Evolutionary conservation across 1,140 invertebrate genomes (phyloP).

Genomic region (Physella acuta): DNA sequence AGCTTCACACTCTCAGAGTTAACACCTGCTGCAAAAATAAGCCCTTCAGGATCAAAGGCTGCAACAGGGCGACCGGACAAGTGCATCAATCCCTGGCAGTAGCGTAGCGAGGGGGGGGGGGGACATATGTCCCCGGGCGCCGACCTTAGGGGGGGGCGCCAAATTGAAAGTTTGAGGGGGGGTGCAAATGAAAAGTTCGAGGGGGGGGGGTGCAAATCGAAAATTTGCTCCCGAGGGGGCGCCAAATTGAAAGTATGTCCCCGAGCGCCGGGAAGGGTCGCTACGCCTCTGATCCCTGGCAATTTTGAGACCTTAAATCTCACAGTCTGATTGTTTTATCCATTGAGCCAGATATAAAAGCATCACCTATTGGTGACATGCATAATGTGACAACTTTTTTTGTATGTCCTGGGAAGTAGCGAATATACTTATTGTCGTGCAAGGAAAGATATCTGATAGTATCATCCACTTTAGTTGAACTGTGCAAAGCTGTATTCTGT

Average conservation of each 20-base stretch:
- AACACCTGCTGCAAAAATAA: slow-evolving; percentile 97
- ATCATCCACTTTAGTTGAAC: slow-evolving; percentile 97
- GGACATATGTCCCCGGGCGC: no score
- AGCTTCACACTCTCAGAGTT: slow-evolving; percentile 96
- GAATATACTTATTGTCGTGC: slow-evolving; percentile 98
- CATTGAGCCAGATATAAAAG: slow-evolving; percentile 95
- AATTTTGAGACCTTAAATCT: slow-evolving; percentile 95
- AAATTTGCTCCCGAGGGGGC: no score
- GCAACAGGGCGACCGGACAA: slow-evolving; percentile 91
- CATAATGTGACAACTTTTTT: slow-evolving; percentile 96
- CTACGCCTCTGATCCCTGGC: slow-evolving; percentile 65
- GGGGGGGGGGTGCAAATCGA: no score
- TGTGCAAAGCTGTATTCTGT: slow-evolving; percentile 96
- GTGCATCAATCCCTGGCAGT: slow-evolving; percentile 88
- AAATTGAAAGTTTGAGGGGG: no score
- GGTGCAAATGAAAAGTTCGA: no score
- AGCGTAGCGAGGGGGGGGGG: no score
- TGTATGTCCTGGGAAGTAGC: slow-evolving; percentile 85
- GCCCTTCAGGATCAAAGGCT: slow-evolving; percentile 96
- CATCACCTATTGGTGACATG: slow-evolving; percentile 96
- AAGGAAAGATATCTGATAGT: slow-evolving; percentile 95
- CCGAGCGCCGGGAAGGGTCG: no score
- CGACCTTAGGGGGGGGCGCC: no score
- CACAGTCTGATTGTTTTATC: slow-evolving; percentile 96
- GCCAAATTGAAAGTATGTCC: no score